Evolutionary conservation across 2,888 invertebrate genomes (phyloP), one percentile per base, ranked within the genome.

Genomic region (Phyllotreta cruciferae): DNA sequence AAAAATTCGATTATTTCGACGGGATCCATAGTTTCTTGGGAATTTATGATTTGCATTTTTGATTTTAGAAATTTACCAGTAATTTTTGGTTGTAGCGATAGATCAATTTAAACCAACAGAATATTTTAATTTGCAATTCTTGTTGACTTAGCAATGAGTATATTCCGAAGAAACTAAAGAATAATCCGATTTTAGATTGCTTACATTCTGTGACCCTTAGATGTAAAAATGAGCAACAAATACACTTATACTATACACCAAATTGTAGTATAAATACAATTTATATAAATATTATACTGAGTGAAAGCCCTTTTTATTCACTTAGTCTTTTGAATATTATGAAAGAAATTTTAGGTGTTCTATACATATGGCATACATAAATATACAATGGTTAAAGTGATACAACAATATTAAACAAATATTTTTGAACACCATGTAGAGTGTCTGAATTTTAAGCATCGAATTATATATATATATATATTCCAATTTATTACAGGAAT

Each of bases 141-240:
- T 24, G 24, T 24, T 24, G 4, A 24, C 4, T 24, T 3, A 4
- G 4, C 24, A 24, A 24, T 1, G 24, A 24, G 4, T 24, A 41
- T 5, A 41, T 44, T 44, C 10, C 11, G 14, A 11, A 10, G 44
- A 44, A 44, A 44, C 13, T 44, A 14, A 44, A 44, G 10, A 10
- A 47, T 49, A 35, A 49, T 49, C 35, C 3, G 10, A 36, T 49
- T 49, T 49, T 49, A 1, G 14, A 49, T 56, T 56, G 56, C 49
- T 56, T 56, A 56, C 56, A 56, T 45, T 13, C 47, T 56, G 49
- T 49, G 56, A 47, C 45, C 39, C n/a, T 47, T 38, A 56, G 56
- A 56, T 47, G 38, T 45, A 11, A 41, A 56, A 42, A 42, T 42
- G 42, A 55, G 34, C 44, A 41, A 53, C 53, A 14, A 39, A 13